Evolutionary conservation across 1,140 invertebrate species (phyloP).

Genomic region (Lysiphlebus fabarum): DNA sequence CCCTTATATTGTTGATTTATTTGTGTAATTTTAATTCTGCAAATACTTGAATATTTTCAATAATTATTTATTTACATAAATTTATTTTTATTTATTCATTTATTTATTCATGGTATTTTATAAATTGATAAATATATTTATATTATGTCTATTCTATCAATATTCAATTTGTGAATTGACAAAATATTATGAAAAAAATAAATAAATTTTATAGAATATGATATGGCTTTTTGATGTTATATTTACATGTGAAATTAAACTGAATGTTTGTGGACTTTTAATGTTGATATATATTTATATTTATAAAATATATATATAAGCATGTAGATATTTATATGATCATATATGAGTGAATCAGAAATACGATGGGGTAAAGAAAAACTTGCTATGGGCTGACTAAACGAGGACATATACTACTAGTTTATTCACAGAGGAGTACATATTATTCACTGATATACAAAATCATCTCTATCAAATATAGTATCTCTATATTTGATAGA

Average conservation of each 20-base stretch:
- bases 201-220: constrained; percentile 6
- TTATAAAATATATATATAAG: too few species aligned
- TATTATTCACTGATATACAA: constrained; percentile 15
- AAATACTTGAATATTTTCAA: too few species aligned
- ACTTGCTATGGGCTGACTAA: constrained; percentile 14
- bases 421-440: constrained; percentile 37
- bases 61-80: too few species aligned
- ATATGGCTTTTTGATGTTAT: constrained; percentile 25
- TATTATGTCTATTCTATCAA: too few species aligned
- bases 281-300: not conserved
- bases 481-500: not conserved
- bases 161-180: too few species aligned
- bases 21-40: not conserved
- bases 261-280: constrained; percentile 41
- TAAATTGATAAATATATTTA: too few species aligned
- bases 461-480: constrained; percentile 18
- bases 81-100: too few species aligned
- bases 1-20: not conserved
- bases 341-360: constrained; percentile 12
- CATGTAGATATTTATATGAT: not conserved
- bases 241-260: constrained; percentile 48
- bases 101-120: too few species aligned
- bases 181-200: too few species aligned
- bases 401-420: constrained; percentile 22
- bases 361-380: not conserved